Conservation (phyloP, 2,113 vertebrate genomes). For the Pelobates fuscus region DNA sequence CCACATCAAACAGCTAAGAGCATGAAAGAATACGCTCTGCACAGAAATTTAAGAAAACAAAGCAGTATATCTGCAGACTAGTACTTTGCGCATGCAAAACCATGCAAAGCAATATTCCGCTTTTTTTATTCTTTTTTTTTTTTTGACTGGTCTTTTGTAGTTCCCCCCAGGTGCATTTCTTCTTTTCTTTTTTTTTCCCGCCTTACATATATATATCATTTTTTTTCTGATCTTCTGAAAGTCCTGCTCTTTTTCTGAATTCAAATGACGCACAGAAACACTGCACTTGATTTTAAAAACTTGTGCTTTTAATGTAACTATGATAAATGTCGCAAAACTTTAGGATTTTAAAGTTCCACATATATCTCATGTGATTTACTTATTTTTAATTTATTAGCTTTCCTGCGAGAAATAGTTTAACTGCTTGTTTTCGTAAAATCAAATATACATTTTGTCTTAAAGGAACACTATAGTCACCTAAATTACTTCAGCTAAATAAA, state of each 20-base stretch:
- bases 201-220: constrained; percentile 51
- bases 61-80: constrained; percentile 32
- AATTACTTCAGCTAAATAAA: too few relatives aligned
- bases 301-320: too few relatives aligned
- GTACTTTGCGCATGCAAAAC: constrained; percentile 38
- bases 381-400: too few relatives aligned
- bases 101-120: constrained; percentile 52
- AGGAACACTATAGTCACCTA: too few relatives aligned
- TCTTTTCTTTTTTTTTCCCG: constrained; percentile 37
- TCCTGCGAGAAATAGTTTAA: too few relatives aligned
- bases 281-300: constrained; percentile 42
- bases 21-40: constrained; percentile 53
- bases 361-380: too few relatives aligned
- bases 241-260: constrained; percentile 56
- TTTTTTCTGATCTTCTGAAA: constrained; percentile 51
- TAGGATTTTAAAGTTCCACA: too few relatives aligned
- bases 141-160: constrained; percentile 50
- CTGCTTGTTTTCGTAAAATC: too few relatives aligned
- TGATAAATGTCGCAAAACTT: too few relatives aligned
- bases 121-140: constrained; percentile 22
- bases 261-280: constrained; percentile 46
- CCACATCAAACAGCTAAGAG: constrained; percentile 45
- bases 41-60: constrained; percentile 51
- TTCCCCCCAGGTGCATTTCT: constrained; percentile 53
- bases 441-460: too few relatives aligned